Evolutionary conservation across 2,797 vertebrate species (phyloP), one percentile per base, ranked within the genome.

Genomic region (Dallia pectoralis): DNA sequence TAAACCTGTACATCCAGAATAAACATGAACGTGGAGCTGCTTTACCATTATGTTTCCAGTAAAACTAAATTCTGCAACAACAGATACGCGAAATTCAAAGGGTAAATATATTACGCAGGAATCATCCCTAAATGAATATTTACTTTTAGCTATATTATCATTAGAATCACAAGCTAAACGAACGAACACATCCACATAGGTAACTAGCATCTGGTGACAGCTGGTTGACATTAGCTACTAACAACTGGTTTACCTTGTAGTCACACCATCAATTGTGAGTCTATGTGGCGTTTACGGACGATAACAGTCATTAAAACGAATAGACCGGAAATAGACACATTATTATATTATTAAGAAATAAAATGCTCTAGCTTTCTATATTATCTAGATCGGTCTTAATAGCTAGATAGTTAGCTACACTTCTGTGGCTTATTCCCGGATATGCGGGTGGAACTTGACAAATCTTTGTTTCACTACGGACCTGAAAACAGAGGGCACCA

Each of bases 381-480:
- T 12, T 40, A 40, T 40, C 1, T 40, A 40, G 36, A 40, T n/a
- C 51, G 15, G n/a, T 62, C 29, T 63, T 18, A 15, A 7, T 19
- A 63, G 3, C 29, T 63, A 32, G 27, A 7, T 19, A 63, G 3
- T 18, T 32, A 63, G 40, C 5, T 7, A 40, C 16, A 48, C 18
- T 29, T 29, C 47, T 27, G 51, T 69, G 30, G 15, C 7, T 69
- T 69, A 48, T 27, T 69, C 51, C 67, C 67, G 67, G 48, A 69
- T 69, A 29, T 48, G 47, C 67, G 48, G 47, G 51, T 69, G 29
- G 18, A 16, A 69, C 14, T 16, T 53, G 16, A 16, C 48, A 19
- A 19, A 53, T 27, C 29, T 30, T 69, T 69, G 67, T 69, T 69
- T 69, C 16, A 69, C 67, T 53, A 49, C 67, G 67, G 27, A 53